phyloP scores from a whole-genome alignment of 2,888 invertebrate genomes.

The Mythimna ferrago region DNA sequence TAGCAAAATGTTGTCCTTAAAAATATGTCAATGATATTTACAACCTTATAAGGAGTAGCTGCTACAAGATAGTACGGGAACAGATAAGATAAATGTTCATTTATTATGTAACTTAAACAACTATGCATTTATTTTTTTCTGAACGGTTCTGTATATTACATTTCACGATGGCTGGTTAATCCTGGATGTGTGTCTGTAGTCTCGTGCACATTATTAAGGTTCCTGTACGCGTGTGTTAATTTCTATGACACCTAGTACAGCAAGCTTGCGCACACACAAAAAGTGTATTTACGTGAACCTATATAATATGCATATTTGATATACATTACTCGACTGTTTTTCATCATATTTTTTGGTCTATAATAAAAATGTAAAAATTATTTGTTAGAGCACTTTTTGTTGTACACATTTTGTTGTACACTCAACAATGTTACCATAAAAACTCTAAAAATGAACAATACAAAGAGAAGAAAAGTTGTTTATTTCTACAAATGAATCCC shows the following conservation, averaged over 20 bases:
- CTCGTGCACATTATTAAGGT: too few species aligned
- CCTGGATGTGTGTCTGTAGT: too few species aligned
- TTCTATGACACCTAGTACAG: too few species aligned
- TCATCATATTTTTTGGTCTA: too few species aligned
- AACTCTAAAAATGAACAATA: neutral
- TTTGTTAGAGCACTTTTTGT: neutral
- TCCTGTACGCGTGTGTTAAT: too few species aligned
- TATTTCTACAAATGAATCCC: neutral
- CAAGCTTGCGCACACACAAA: too few species aligned
- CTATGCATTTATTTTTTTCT: conserved; percentile 22
- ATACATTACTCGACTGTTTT: too few species aligned
- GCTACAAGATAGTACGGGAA: conserved; percentile 25
- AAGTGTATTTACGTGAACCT: too few species aligned
- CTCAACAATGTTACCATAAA: neutral
- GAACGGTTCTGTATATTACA: neutral
- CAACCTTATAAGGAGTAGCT: conserved; percentile 9
- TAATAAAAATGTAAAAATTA: too few species aligned
- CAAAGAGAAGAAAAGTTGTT: neutral
- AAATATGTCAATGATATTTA: conserved; percentile 34
- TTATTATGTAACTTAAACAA: conserved; percentile 18
- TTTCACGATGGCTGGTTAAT: too few species aligned
- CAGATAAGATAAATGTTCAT: conserved; percentile 40
- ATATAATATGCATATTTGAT: too few species aligned
- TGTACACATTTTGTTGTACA: neutral
- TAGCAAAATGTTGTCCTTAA: conserved; percentile 1